phyloP scores from a whole-genome alignment of 2,797 vertebrate species.

The Babyrousa celebensis region DNA sequence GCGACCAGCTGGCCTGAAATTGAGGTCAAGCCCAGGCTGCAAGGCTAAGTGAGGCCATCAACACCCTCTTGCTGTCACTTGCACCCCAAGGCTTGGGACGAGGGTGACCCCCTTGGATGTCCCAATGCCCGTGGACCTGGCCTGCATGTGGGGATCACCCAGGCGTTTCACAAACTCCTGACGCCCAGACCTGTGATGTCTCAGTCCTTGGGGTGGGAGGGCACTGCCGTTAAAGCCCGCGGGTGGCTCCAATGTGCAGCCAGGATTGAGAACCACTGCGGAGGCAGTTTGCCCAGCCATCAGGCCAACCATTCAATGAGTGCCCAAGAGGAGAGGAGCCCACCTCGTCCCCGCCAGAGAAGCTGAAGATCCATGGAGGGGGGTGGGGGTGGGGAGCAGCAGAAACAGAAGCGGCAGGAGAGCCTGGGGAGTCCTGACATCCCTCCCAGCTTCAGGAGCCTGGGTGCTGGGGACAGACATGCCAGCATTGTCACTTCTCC shows the following conservation, averaged over 20 bases:
- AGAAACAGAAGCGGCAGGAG: not conserved
- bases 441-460: not conserved
- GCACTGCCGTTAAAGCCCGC: not conserved
- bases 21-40: not conserved
- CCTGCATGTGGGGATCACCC: not conserved
- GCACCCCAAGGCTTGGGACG: not conserved
- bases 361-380: rapidly evolving
- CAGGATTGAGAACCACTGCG: not conserved
- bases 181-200: not conserved
- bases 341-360: not conserved
- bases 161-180: not conserved
- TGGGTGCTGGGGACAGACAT: not conserved
- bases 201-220: too few relatives aligned
- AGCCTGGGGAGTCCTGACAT: not conserved
- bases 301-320: rapidly evolving
- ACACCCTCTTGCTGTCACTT: not conserved
- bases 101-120: not conserved
- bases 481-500: not conserved
- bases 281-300: too few relatives aligned
- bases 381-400: not conserved
- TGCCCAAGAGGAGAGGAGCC: rapidly evolving
- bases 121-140: not conserved
- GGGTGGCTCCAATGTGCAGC: not conserved
- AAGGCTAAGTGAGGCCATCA: not conserved
- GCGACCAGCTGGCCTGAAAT: not conserved